Percentiles rank a stretch among this genome's conserved stretches.
These are phyloP conservation scores for Drosophila grimshawi DNA, from an alignment of 1,140 invertebrate genomes.

Conservation along the genomic window DNA sequence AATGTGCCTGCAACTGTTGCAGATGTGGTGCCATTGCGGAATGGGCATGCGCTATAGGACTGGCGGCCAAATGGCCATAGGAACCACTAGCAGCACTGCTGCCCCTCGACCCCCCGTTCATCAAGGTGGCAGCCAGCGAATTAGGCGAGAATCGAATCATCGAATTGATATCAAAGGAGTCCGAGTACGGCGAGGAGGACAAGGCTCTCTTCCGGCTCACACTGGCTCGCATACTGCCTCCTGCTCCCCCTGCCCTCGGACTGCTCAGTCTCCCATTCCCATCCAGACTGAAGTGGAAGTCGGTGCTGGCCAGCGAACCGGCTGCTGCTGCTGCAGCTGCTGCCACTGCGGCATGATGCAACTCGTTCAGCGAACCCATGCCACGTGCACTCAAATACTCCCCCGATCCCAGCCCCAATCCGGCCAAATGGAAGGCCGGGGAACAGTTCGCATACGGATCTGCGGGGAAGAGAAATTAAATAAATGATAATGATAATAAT, in stretches of 20 bases:
- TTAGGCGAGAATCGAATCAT: conserved; percentile 98
- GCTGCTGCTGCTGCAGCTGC: conserved; percentile 63
- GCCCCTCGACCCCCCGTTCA: conserved; percentile 94
- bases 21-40: conserved; percentile 88
- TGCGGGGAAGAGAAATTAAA: conserved; percentile 7
- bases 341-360: conserved; percentile 77
- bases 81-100: conserved; percentile 94
- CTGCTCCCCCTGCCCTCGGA: conserved; percentile 85
- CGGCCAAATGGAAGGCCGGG: conserved; percentile 74
- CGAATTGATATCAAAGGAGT: conserved; percentile 96
- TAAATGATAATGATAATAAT: too few relatives aligned
- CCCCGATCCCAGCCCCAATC: conserved; percentile 71
- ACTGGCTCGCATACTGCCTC: conserved; percentile 86
- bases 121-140: conserved; percentile 93
- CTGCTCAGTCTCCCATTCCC: conserved; percentile 85
- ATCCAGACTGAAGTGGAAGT: conserved; percentile 91
- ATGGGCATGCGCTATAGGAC: conserved; percentile 87
- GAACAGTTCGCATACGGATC: conserved; percentile 74
- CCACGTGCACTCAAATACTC: conserved; percentile 72
- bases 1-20: conserved; percentile 91
- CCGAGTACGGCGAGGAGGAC: conserved; percentile 97
- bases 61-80: conserved; percentile 96
- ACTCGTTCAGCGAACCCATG: conserved; percentile 64
- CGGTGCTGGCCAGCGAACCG: conserved; percentile 89
- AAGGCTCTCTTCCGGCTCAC: conserved; percentile 95